Conservation (phyloP, 2,113 vertebrate genomes). For the Nansenia antarctica region DNA sequence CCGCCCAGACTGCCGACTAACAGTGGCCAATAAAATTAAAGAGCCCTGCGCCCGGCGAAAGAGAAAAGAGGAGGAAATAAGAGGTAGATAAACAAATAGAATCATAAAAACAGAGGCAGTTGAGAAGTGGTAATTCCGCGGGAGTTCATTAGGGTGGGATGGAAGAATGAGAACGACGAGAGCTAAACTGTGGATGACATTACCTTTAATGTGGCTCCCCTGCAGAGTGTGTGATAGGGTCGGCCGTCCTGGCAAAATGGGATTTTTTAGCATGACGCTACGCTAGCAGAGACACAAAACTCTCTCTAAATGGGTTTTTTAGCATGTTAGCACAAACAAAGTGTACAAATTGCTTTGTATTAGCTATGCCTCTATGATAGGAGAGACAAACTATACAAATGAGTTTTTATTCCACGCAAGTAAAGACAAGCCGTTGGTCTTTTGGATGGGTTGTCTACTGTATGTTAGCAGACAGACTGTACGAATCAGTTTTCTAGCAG, state of each 20-base stretch:
- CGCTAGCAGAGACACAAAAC: conserved; percentile 65
- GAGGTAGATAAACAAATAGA: conserved; percentile 82
- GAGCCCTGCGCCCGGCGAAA: conserved; percentile 45
- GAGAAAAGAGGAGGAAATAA: conserved; percentile 46
- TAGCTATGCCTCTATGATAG: background rate
- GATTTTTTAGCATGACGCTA: conserved; percentile 67
- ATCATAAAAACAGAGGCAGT: conserved; percentile 76
- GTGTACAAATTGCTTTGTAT: conserved; percentile 55
- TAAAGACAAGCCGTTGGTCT: no score
- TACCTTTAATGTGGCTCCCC: conserved; percentile 76
- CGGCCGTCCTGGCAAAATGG: conserved; percentile 64
- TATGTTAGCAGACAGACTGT: background rate
- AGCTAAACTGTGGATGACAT: conserved; percentile 74
- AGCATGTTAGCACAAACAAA: conserved; percentile 57
- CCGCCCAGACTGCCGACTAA: conserved; percentile 78
- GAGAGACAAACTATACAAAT: background rate
- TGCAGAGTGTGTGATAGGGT: conserved; percentile 74
- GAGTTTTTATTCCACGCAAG: no score
- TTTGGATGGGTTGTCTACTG: background rate
- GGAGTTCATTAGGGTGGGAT: conserved; percentile 77
- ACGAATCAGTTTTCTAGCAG: background rate
- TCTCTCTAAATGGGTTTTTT: conserved; percentile 66
- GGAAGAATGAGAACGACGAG: conserved; percentile 60
- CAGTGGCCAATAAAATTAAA: conserved; percentile 80
- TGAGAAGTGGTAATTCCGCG: conserved; percentile 75